Evolutionary conservation across 2,888 invertebrate species (phyloP).

Genomic region (Temnothorax ravouxi): DNA sequence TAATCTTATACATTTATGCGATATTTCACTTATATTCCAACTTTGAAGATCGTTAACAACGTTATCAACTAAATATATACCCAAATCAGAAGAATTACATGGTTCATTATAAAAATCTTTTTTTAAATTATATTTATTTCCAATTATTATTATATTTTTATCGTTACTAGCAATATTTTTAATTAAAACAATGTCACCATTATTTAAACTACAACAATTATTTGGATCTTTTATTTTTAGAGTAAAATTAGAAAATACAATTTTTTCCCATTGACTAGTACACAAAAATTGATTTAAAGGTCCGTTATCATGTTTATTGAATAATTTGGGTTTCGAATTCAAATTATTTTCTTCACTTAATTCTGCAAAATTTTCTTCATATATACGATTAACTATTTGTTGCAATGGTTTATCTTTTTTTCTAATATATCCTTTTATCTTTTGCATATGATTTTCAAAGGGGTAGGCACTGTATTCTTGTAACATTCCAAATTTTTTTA

Average conservation of each 20-base stretch:
- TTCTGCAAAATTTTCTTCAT: not conserved
- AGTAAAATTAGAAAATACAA: conserved; percentile 8
- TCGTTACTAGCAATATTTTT: not conserved
- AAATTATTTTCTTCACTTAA: conserved; percentile 6
- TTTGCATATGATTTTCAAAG: conserved; percentile 24
- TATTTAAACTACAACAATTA: conserved; percentile 20
- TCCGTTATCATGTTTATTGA: not conserved
- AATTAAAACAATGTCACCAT: conserved; percentile 17
- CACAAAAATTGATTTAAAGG: conserved; percentile 1
- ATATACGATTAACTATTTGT: not conserved
- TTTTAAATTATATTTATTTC: too few species aligned
- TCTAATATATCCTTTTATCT: not conserved
- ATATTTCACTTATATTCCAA: too few species aligned
- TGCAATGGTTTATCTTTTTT: not conserved
- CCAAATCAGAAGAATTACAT: too few species aligned
- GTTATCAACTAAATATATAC: too few species aligned
- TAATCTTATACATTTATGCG: too few species aligned
- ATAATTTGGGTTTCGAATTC: not conserved
- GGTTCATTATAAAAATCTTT: too few species aligned
- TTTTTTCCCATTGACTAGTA: not conserved
- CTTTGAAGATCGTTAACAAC: too few species aligned
- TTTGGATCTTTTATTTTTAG: conserved; percentile 4
- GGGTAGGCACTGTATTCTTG: conserved; percentile 5
- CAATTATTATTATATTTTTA: not conserved
- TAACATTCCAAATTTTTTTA: not conserved